phyloP scores from a whole-genome alignment of 2,888 invertebrate genomes.

The Harmothoe impar region DNA sequence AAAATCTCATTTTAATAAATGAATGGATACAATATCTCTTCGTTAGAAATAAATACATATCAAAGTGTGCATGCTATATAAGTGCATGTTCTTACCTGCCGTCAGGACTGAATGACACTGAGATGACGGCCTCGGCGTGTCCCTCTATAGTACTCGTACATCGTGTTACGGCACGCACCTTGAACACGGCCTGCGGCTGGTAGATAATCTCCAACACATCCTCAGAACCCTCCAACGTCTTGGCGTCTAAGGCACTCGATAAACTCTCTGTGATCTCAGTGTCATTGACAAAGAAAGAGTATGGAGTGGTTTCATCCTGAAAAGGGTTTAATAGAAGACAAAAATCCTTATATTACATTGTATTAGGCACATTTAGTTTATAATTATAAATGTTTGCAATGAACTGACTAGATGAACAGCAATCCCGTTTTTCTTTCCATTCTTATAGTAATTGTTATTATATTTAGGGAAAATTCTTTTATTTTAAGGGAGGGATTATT shows the following conservation, averaged over 20 bases:
- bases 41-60: too few relatives aligned
- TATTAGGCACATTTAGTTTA: too few relatives aligned
- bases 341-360: too few relatives aligned
- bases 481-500: background rate
- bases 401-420: background rate
- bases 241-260: slow-evolving; percentile 88
- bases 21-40: too few relatives aligned
- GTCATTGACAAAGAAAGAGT: slow-evolving; percentile 94
- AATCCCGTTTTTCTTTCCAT: background rate
- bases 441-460: too few relatives aligned
- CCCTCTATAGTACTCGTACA: slow-evolving; percentile 97
- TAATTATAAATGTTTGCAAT: too few relatives aligned
- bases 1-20: too few relatives aligned
- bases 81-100: slow-evolving; percentile 87
- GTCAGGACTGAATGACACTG: slow-evolving; percentile 96
- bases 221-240: slow-evolving; percentile 83
- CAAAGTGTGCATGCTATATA: background rate
- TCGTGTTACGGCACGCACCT: slow-evolving; percentile 90
- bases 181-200: slow-evolving; percentile 98
- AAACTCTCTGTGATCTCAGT: slow-evolving; percentile 91
- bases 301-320: slow-evolving; percentile 81
- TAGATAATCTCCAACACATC: slow-evolving; percentile 91
- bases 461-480: too few relatives aligned
- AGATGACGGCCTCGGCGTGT: slow-evolving; percentile 98
- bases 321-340: background rate